Evolutionary conservation across 1,140 invertebrate genomes (phyloP), one percentile per base, ranked within the genome.

Genomic region (Monochamus saltuarius): DNA sequence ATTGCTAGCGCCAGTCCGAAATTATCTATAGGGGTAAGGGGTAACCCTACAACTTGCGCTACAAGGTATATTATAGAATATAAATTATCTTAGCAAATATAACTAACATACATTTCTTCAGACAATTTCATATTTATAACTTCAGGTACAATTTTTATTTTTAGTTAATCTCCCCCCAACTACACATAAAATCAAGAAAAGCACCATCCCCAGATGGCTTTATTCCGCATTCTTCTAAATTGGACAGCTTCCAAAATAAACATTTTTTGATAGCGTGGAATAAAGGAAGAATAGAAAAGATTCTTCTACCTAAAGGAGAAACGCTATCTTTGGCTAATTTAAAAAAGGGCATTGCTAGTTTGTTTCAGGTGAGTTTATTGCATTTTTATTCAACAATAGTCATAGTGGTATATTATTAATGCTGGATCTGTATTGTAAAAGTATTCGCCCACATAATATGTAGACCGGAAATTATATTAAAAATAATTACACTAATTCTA

Each of bases 271-370:
- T 84, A 0, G 70, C 84, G 11, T 86, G 85, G 85, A 80, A 78
- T 53, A 75, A 81, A 58, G 87, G 87, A 10, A 71, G 77, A 13
- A 77, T 89, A 2, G 66, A 75, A 17, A 78, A 81, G 35, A 64
- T 87, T 7, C 85, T 82, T 65, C 66, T 85, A 2, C 68, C 79
- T 14, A 66, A 78, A n/a, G 72, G 74, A 8, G 87, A 88, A 62
- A 79, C 80, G 54, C 64, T 80, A 10, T 86, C 87, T 0, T 69
- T 88, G 22, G 62, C 81, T 1, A 91, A 91, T 72, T 62, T 91
- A 1, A 89, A 90, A 71, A 87, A 87, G 65, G 88, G 87, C 7
- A 80, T 91, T 14, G 83, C 85, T 7, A 86, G 86, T 71, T 71
- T 90, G 4, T 83, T 92, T n/a, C 89, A 90, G 67, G 80, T 85